phyloP scores from a whole-genome alignment of 2,888 invertebrate genomes.

The Lasioglossum morio region DNA sequence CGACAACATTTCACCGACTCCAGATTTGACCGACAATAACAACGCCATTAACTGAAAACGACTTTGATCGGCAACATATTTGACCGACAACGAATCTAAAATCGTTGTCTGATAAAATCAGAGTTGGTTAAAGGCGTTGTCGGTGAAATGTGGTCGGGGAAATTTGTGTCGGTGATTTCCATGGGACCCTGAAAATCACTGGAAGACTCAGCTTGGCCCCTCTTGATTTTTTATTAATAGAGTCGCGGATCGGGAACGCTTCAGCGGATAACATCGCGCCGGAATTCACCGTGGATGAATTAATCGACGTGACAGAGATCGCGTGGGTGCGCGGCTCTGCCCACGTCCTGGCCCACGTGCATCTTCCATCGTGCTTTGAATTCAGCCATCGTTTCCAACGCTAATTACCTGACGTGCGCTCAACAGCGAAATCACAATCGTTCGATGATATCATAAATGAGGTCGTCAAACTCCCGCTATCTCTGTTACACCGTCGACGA shows the following conservation, averaged over 20 bases:
- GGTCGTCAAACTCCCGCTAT: slow-evolving; percentile 45
- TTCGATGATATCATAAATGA: slow-evolving; percentile 59
- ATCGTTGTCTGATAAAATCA: too few relatives aligned
- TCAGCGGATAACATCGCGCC: slow-evolving; percentile 52
- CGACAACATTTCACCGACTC: too few relatives aligned
- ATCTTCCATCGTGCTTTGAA: slow-evolving; percentile 62
- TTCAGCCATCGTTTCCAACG: slow-evolving; percentile 59
- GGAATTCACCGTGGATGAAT: slow-evolving; percentile 62
- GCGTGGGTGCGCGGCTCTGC: slow-evolving; percentile 59
- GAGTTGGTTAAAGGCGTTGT: too few relatives aligned
- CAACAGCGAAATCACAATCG: slow-evolving; percentile 60
- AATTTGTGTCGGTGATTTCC: too few relatives aligned
- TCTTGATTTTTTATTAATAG: slow-evolving; percentile 4
- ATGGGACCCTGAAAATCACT: too few relatives aligned
- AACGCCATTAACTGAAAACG: too few relatives aligned
- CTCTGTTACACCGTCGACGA: neutral
- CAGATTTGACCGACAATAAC: too few relatives aligned
- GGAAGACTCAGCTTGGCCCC: neutral
- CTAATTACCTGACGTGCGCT: slow-evolving; percentile 66
- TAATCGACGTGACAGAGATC: slow-evolving; percentile 53
- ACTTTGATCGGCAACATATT: too few relatives aligned
- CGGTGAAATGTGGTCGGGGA: too few relatives aligned
- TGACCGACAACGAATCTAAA: too few relatives aligned
- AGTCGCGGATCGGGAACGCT: slow-evolving; percentile 19
- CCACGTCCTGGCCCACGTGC: slow-evolving; percentile 77